These are phyloP conservation scores for Heterochromis multidens DNA, from an alignment of 2,113 vertebrate genomes.

Conservation along the genomic window DNA sequence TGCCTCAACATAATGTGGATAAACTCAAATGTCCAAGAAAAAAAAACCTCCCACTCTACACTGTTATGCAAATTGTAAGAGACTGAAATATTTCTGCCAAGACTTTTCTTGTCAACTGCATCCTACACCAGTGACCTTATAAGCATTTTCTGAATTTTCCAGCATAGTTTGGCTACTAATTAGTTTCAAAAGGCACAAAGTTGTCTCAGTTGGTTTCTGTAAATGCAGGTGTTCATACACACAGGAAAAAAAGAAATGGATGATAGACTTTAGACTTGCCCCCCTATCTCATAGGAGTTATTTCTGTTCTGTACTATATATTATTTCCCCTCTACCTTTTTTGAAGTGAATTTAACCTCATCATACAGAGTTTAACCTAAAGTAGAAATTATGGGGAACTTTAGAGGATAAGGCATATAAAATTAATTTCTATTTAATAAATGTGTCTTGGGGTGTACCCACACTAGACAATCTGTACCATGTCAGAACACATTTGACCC, in stretches of 20 bases:
- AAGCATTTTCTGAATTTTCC: not conserved
- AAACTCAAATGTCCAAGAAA: not conserved
- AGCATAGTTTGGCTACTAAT: not conserved
- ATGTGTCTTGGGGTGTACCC: not conserved
- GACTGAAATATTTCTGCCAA: not conserved
- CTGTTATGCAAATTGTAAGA: not conserved
- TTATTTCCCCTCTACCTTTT: not conserved
- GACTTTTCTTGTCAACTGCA: not conserved
- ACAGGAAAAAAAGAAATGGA: not conserved
- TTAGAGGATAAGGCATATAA: not conserved
- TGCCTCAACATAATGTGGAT: not conserved
- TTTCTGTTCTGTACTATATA: not conserved
- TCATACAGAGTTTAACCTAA: not conserved
- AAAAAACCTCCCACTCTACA: not conserved
- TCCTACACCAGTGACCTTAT: not conserved
- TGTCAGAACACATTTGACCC: not conserved
- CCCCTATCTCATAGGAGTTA: too few species aligned
- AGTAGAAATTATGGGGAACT: not conserved
- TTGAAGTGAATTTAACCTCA: not conserved
- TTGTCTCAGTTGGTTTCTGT: not conserved
- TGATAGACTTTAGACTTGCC: not conserved
- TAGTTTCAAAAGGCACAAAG: slow-evolving; percentile 1
- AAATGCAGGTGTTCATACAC: not conserved
- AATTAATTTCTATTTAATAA: too few species aligned
- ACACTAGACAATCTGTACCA: not conserved